phyloP scores from a whole-genome alignment of 2,113 vertebrate species.

The Rostratula benghalensis region DNA sequence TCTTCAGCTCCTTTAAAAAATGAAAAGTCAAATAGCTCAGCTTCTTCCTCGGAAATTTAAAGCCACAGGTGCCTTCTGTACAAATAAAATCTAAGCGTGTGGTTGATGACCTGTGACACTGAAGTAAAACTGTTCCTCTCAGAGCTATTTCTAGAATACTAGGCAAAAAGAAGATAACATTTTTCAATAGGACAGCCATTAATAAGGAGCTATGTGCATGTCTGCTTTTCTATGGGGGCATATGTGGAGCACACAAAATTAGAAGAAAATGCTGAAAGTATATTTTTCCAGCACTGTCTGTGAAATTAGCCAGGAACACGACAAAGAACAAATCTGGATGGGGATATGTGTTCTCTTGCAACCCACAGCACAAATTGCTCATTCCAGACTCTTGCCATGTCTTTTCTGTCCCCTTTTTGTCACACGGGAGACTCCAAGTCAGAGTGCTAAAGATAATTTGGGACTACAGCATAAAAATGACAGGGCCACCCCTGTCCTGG shows the following conservation, averaged over 20 bases:
- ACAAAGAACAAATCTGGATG: not conserved
- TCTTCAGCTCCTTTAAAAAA: not conserved
- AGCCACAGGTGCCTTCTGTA: not conserved
- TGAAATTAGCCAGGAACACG: not conserved
- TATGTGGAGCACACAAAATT: not conserved
- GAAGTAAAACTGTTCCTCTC: conserved; percentile 23
- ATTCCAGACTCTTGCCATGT: not conserved
- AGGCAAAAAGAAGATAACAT: not conserved
- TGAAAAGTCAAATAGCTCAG: not conserved
- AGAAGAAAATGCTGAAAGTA: not conserved
- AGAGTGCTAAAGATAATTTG: not conserved
- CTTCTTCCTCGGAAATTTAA: not conserved
- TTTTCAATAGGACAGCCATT: not conserved
- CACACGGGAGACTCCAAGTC: not conserved
- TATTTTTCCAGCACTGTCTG: not conserved
- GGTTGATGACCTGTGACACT: not conserved
- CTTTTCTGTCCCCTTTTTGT: not conserved
- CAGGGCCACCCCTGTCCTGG: not conserved
- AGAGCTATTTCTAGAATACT: conserved; percentile 16
- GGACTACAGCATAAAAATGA: not conserved
- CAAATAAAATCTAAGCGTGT: not conserved
- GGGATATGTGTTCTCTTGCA: not conserved
- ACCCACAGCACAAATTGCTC: not conserved
- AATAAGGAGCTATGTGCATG: not conserved
- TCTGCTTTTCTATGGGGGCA: not conserved